Percentiles rank a stretch among this genome's conserved stretches.
These are phyloP conservation scores for Dromococcyx pavoninus DNA, from an alignment of 2,797 vertebrate species.

Conservation along the genomic window DNA sequence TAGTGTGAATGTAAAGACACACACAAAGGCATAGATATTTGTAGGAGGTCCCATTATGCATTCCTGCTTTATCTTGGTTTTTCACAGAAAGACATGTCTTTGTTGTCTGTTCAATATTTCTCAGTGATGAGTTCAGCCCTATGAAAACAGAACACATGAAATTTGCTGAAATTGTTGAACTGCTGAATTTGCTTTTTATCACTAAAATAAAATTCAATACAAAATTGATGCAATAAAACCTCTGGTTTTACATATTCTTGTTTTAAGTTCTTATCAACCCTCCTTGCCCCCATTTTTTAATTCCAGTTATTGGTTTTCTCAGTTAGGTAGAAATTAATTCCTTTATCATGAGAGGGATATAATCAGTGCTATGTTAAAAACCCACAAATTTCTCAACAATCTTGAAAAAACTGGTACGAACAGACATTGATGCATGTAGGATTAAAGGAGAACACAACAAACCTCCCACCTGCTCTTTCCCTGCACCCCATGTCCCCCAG, in stretches of 20 bases:
- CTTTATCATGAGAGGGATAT: neutral
- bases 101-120: neutral
- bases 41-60: neutral
- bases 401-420: neutral
- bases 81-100: neutral
- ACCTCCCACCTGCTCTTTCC: neutral
- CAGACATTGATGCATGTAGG: neutral
- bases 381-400: neutral
- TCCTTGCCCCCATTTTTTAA: neutral
- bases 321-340: neutral
- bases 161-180: neutral
- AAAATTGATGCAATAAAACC: neutral
- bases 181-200: neutral
- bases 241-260: neutral
- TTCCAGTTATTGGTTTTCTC: neutral
- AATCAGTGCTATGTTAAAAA: neutral
- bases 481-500: neutral
- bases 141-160: neutral
- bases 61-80: neutral
- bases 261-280: neutral
- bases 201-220: neutral
- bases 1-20: neutral
- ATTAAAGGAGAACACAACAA: neutral
- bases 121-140: neutral
- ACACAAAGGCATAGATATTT: conserved; percentile 2